These are phyloP conservation scores for Microtus oregoni DNA, from an alignment of 2,113 vertebrate species.

Conservation along the genomic window DNA sequence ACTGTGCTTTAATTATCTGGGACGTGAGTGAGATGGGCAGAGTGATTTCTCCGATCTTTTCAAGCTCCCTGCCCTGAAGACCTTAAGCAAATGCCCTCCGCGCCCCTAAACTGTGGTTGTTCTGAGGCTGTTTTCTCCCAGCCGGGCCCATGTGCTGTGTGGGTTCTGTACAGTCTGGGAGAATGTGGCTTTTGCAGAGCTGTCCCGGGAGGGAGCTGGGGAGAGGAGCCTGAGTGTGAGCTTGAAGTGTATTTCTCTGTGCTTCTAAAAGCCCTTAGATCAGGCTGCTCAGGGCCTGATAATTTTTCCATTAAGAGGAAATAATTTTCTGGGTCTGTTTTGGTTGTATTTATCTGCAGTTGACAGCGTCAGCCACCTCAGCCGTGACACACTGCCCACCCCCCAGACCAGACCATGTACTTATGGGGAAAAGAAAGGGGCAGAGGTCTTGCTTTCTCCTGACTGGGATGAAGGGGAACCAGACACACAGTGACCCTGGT, in stretches of 20 bases:
- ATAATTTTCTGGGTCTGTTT: slow-evolving; percentile 82
- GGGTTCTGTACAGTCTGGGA: not conserved
- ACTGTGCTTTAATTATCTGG: slow-evolving; percentile 7
- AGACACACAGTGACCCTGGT: not conserved
- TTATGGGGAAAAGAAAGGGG: not conserved
- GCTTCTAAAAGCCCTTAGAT: slow-evolving; percentile 77
- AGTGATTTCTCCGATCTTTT: not conserved
- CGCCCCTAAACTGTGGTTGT: not conserved
- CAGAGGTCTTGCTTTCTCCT: not conserved
- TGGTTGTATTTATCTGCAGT: slow-evolving; percentile 79
- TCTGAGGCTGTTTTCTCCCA: not conserved
- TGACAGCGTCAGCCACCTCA: slow-evolving; percentile 69
- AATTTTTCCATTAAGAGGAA: slow-evolving; percentile 84
- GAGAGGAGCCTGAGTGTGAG: not conserved
- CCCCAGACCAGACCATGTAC: not conserved
- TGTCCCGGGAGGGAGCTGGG: not conserved
- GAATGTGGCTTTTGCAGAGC: not conserved
- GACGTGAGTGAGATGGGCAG: not conserved
- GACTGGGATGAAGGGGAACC: not conserved
- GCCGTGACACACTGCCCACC: slow-evolving; percentile 44
- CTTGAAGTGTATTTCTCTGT: slow-evolving; percentile 65
- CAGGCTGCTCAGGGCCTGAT: slow-evolving; percentile 78
- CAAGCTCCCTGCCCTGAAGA: not conserved
- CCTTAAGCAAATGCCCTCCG: not conserved
- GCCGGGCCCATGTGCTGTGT: not conserved